Conservation (phyloP, 30 jellyfish, hydroid and myxozoan species). For the Turritopsis rubra region DNA sequence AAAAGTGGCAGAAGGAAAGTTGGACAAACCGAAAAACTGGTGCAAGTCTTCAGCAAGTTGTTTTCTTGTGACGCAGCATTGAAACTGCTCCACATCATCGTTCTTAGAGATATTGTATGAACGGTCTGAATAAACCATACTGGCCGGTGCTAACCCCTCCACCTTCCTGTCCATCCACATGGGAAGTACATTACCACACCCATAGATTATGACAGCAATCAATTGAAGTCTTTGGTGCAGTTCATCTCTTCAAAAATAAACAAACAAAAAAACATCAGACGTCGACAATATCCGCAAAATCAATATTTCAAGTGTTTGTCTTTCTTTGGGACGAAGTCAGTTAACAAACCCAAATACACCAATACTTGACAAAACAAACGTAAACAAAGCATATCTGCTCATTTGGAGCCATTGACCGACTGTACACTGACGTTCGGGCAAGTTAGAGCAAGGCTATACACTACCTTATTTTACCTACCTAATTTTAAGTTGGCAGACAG, state of each 20-base stretch:
- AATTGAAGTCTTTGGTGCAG: conserved; percentile 58
- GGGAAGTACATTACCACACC: conserved; percentile 55
- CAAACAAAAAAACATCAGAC: not conserved
- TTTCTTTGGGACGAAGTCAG: too few relatives aligned
- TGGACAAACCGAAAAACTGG: conserved; percentile 51
- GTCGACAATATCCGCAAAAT: too few relatives aligned
- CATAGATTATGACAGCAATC: conserved; percentile 49
- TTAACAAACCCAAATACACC: not conserved
- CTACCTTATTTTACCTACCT: too few relatives aligned
- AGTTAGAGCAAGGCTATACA: too few relatives aligned
- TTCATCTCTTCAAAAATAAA: conserved; percentile 48
- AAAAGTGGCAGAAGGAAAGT: too few relatives aligned
- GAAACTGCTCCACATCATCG: not conserved
- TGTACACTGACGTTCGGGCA: too few relatives aligned
- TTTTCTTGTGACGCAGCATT: conserved; percentile 47
- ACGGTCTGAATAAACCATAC: conserved; percentile 11
- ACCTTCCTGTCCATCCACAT: conserved; percentile 57
- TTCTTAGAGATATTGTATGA: not conserved
- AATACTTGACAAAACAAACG: too few relatives aligned
- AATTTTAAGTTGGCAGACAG: too few relatives aligned
- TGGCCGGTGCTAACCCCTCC: conserved; percentile 20
- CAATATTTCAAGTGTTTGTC: too few relatives aligned
- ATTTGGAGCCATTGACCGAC: too few relatives aligned
- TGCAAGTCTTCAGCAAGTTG: conserved; percentile 50
- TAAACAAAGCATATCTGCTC: too few relatives aligned